phyloP scores from a whole-genome alignment of 1,140 invertebrate species.

The Euura lappo region DNA sequence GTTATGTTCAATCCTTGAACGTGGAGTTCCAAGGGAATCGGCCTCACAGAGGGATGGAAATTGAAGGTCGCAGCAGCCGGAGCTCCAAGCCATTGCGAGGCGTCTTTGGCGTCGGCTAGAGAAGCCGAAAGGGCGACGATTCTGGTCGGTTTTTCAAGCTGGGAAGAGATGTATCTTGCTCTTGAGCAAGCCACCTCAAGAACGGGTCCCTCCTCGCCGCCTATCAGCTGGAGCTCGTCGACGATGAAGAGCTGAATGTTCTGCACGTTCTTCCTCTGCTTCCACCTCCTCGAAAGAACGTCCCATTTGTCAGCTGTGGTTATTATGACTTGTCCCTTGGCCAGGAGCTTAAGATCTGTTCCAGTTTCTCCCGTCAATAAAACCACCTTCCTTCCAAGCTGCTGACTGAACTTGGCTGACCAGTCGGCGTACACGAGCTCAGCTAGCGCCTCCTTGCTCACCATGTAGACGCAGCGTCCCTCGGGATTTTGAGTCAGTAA shows the following conservation, averaged over 20 bases:
- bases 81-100: constrained; percentile 96
- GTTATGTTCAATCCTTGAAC: constrained; percentile 97
- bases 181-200: constrained; percentile 97
- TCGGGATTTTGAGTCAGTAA: constrained; percentile 79
- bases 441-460: constrained; percentile 90
- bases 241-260: constrained; percentile 97
- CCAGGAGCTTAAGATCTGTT: constrained; percentile 92
- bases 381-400: constrained; percentile 87
- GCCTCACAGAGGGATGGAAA: constrained; percentile 97
- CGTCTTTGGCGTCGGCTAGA: constrained; percentile 93
- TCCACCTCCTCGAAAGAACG: constrained; percentile 96
- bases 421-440: constrained; percentile 92
- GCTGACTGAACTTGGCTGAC: constrained; percentile 84
- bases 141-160: constrained; percentile 91
- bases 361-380: constrained; percentile 97
- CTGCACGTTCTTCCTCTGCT: constrained; percentile 97
- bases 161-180: constrained; percentile 97
- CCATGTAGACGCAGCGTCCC: constrained; percentile 90
- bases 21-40: constrained; percentile 92
- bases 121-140: constrained; percentile 96
- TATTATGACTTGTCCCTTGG: constrained; percentile 94
- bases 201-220: constrained; percentile 89
- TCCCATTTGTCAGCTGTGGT: constrained; percentile 99
- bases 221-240: constrained; percentile 94
- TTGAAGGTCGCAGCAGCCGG: constrained; percentile 94